Evolutionary conservation across 2,113 vertebrate genomes (phyloP), one percentile per base, ranked within the genome.

Genomic region (Cervus canadensis): DNA sequence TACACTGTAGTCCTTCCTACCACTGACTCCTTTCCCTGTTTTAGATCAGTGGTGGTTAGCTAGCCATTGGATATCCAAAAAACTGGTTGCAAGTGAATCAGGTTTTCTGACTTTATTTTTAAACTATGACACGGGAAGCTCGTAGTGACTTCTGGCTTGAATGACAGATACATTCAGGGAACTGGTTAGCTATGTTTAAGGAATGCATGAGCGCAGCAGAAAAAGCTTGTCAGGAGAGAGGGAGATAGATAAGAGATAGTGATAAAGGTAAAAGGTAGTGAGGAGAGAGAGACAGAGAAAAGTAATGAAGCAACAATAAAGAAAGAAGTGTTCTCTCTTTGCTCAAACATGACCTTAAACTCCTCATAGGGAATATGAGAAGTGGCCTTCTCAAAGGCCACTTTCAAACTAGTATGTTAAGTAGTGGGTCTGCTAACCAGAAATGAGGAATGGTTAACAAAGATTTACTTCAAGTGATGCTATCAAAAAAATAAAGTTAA

Each of bases 1-100:
- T 56, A 15, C 2, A 12, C 3, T 33, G 7, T 7, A 23, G 3
- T 19, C 33, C 3, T 19, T 43, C 16, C 8, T 13, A 30, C 16
- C 1, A 7, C 7, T 59, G 4, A 5, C 26, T 60, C 14, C 43
- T 87, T 82, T 43, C 33, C 43, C 16, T 36, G 19, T 57, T 30
- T 30, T 40, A 30, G 40, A 64, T 2, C 10, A 50, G 21, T 23
- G 5, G 3, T 94, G 57, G 54, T 36, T 13, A 74, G 1, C 7
- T 48, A 89, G 16, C 33, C 17, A 36, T 78, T 48, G 2, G 36
- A 6, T 9, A 86, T 17, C 40, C 1, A 15, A 59, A 79, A 87
- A 26, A 40, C 21, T 48, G 8, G 1, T 6, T 93, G 12, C 0
- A 2, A 71, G 12, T 84, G 36, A 88, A 25, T n/a, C 52, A 89